Evolutionary conservation across 2,797 vertebrate genomes (phyloP).

Genomic region (Microctenopoma steveboyesi): DNA sequence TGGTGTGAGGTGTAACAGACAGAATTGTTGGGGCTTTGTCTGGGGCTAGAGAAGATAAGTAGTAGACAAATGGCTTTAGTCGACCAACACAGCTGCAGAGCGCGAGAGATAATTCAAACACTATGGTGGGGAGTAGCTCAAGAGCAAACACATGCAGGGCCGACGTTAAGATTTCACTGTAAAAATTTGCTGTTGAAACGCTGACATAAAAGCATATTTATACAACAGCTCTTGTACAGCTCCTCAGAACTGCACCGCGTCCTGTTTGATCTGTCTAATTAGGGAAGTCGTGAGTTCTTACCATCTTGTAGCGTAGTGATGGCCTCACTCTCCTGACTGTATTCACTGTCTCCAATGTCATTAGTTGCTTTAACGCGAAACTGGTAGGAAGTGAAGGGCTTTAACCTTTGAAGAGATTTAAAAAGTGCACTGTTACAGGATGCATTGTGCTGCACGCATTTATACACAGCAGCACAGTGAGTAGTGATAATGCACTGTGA

Average conservation of each 20-base stretch:
- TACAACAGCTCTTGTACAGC: neutral
- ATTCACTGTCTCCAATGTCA: slow-evolving; percentile 97
- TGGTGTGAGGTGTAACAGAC: slow-evolving; percentile 94
- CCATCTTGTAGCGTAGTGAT: slow-evolving; percentile 97
- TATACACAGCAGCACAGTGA: neutral
- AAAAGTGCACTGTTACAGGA: neutral
- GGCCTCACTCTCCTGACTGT: slow-evolving; percentile 94
- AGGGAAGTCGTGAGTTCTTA: slow-evolving; percentile 66
- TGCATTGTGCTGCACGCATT: neutral
- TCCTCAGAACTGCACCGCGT: neutral
- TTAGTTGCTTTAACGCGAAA: slow-evolving; percentile 96
- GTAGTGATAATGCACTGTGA: slow-evolving; percentile 56
- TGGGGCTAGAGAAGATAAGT: slow-evolving; percentile 72
- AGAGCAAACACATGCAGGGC: slow-evolving; percentile 47
- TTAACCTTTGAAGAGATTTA: slow-evolving; percentile 82
- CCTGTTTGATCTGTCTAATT: slow-evolving; percentile 71
- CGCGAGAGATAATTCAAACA: slow-evolving; percentile 53
- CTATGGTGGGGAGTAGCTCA: slow-evolving; percentile 26
- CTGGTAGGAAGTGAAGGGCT: slow-evolving; percentile 98
- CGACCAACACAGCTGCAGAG: slow-evolving; percentile 35
- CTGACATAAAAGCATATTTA: slow-evolving; percentile 14
- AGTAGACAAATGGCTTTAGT: slow-evolving; percentile 1
- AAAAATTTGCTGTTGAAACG: slow-evolving; percentile 46
- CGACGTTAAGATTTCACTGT: slow-evolving; percentile 38
- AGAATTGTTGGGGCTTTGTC: slow-evolving; percentile 89